These are phyloP conservation scores for Thamnaconus septentrionalis DNA, from an alignment of 2,113 vertebrate species.

Conservation along the genomic window DNA sequence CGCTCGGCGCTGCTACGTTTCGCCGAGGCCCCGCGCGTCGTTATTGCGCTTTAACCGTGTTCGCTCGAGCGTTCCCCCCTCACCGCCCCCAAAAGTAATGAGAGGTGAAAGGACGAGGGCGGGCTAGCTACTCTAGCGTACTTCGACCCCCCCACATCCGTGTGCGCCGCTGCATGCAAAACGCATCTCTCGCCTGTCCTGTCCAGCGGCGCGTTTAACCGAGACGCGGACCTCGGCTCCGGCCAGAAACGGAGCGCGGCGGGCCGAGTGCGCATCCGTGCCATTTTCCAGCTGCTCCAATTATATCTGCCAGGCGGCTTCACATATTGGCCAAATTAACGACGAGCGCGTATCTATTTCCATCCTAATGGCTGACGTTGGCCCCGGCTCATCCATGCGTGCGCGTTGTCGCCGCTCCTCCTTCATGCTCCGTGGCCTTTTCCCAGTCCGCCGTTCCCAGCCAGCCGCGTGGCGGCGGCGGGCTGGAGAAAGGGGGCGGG, in stretches of 20 bases:
- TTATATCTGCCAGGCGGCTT: constrained; percentile 61
- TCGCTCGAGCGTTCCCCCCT: constrained; percentile 29
- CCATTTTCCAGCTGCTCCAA: constrained; percentile 74
- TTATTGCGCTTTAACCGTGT: constrained; percentile 34
- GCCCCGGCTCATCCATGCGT: constrained; percentile 72
- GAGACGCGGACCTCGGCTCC: constrained; percentile 64
- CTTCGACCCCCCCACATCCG: constrained; percentile 24
- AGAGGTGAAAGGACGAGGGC: background rate
- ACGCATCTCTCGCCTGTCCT: constrained; percentile 68
- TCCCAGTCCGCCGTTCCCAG: too few relatives aligned
- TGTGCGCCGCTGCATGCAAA: constrained; percentile 55
- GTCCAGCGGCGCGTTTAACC: constrained; percentile 65
- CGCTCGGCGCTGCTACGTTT: constrained; percentile 43
- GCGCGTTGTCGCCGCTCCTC: constrained; percentile 32
- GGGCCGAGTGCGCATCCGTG: constrained; percentile 64
- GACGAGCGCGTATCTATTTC: constrained; percentile 76
- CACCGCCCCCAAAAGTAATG: constrained; percentile 41
- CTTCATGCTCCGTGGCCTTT: constrained; percentile 44
- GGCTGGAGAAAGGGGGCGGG: too few relatives aligned
- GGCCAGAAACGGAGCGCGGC: constrained; percentile 63
- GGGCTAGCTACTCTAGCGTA: constrained; percentile 40
- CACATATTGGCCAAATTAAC: constrained; percentile 69
- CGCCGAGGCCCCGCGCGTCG: constrained; percentile 12
- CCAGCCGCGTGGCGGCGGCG: too few relatives aligned
- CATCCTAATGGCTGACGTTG: constrained; percentile 75